Conservation (phyloP, 2,888 invertebrate genomes). For the Ptychoptera albimana region DNA sequence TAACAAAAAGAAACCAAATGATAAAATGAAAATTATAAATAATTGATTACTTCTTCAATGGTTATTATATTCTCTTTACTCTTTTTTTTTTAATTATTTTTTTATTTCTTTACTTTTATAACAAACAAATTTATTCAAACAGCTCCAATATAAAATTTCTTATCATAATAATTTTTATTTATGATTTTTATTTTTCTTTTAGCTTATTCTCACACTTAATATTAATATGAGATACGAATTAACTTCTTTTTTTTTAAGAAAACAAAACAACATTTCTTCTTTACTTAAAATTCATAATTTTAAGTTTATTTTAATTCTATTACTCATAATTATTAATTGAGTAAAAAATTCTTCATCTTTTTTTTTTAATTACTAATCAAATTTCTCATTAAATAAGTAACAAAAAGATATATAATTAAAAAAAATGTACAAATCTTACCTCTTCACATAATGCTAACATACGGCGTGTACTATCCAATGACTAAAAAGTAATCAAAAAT, state of each 20-base stretch:
- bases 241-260: slow-evolving; percentile 5
- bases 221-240: too few relatives aligned
- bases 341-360: not conserved
- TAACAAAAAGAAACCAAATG: too few relatives aligned
- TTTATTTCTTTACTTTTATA: too few relatives aligned
- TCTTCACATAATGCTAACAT: slow-evolving; percentile 88
- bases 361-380: not conserved
- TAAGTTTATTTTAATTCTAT: not conserved
- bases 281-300: slow-evolving; percentile 1
- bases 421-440: slow-evolving; percentile 40
- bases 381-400: not conserved
- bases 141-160: too few relatives aligned
- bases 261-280: slow-evolving; percentile 5
- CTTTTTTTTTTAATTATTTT: too few relatives aligned
- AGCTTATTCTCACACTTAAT: too few relatives aligned
- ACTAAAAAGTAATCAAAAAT: slow-evolving; percentile 42
- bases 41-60: too few relatives aligned
- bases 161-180: too few relatives aligned
- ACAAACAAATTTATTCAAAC: too few relatives aligned
- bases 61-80: too few relatives aligned
- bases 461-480: slow-evolving; percentile 79
- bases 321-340: not conserved
- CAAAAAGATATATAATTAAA: slow-evolving; percentile 1
- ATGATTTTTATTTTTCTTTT: too few relatives aligned
- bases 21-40: too few relatives aligned